Evolutionary conservation across 1,140 invertebrate species (phyloP), one percentile per base, ranked within the genome.

Genomic region (Sycobia sp.): DNA sequence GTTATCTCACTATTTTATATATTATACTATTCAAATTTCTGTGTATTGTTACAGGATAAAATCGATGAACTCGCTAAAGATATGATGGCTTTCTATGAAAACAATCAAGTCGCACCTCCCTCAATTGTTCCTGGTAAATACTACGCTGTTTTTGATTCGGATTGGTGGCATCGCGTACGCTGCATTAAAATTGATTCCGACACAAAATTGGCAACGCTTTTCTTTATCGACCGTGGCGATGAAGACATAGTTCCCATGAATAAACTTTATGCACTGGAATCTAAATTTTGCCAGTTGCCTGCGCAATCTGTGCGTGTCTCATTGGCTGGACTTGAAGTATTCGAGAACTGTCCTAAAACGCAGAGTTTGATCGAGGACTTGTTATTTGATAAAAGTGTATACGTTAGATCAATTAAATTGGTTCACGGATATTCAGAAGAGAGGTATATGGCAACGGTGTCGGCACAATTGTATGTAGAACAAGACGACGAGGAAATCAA

Each of bases 191-290:
- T 84, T 10, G 66, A 79, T 44, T 32, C 58, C 0, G 53, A 79
- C 2, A 74, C 76, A 3, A 73, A 81, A 20, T 69, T 74, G 10
- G 84, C 84, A 10, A 75, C 78, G 2, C 84, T 87, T 49, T 87
- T 86, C 39, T 84, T 88, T 11, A 86, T 89, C 4, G 89, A 90
- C 67, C 83, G 82, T 49, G 88, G 89, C 2, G 86, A 88, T 62
- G 84, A 84, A 54, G 83, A 85, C 18, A 58, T 68, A 0, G 81
- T 87, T 4, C 64, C 73, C n/a, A 67, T 76, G 5, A 68, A 73
- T 2, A 73, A 80, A 18, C 76, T 90, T 2, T 85, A 84, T 62
- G 70, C 80, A 4, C 73, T 90, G 3, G 79, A 83, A 34, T 76
- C 80, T 11, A 78, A 85, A 54, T 90, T 87, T 67, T 82, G 83